Base-by-base conservation (phyloP, 2,888 invertebrate species). In the Agrotis clavis region DNA sequence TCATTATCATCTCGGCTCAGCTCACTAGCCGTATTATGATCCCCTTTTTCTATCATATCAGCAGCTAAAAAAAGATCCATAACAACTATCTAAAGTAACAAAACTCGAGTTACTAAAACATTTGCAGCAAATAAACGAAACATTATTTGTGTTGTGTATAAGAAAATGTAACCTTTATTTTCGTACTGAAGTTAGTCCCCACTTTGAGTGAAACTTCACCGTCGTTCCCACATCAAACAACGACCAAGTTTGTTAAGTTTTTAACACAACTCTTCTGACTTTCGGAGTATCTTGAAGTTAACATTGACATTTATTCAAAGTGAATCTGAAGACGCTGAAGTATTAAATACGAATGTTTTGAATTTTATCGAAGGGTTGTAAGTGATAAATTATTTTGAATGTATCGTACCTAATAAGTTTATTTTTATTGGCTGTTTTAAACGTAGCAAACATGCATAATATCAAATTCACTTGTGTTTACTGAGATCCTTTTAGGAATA, bases 141-240 rank as follows among this genome's bases (percentile, higher is more conserved):
- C 67, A 66, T 75, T 69, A 71, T 77, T 83, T 83, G 77, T 85
- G 77, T 83, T 75, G 74, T 71, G 72, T 81, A 67, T 75, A 76
- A 68, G 73, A 77, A 74, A 78, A 71, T 63, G 71, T 77, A 81
- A 82, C 83, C 74, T 85, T 81, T 80, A 79, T 77, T 84, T 83
- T 84, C 72, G 77, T 83, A 71, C 73, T 77, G 71, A 77, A 77
- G 77, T 69, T 83, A 54, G 73, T 61, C 64, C 67, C 35, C 69
- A 71, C 74, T 82, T 77, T 72, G 61, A 76, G 48, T 59, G 35
- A 77, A 87, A 84, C 79, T 84, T 74, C 48, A 80, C 68, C 82
- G 79, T 81, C 76, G 85, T 64, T 83, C 81, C 81, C 83, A 87
- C 84, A 79, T 86, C 85, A 85, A 87, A 87, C 82, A 84, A 72